A percentile compares a stretch with the other conserved stretches of the same genome.
phyloP scores from a whole-genome alignment of 2,113 vertebrate species.

The Saccopteryx bilineata region DNA sequence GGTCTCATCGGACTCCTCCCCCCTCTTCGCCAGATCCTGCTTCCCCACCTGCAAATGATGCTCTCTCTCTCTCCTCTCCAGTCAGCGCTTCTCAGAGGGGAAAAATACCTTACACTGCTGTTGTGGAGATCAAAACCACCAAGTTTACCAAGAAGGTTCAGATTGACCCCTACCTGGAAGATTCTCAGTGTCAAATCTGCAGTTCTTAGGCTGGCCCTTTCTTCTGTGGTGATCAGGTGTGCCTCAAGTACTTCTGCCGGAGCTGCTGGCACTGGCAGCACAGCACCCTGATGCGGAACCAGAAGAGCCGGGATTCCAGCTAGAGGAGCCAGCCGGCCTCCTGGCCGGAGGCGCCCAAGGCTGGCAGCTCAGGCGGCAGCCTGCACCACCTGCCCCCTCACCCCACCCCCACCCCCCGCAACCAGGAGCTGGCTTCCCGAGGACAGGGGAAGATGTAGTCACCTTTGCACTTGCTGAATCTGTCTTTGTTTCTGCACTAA shows the following conservation, averaged over 20 bases:
- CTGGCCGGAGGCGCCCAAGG: conserved; percentile 51
- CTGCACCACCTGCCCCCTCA: conserved; percentile 71
- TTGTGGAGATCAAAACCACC: conserved; percentile 99
- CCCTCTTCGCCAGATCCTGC: too few relatives aligned
- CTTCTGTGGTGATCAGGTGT: conserved; percentile 99
- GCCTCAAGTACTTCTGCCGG: conserved; percentile 99
- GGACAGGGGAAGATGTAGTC: conserved; percentile 92
- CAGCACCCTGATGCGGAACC: conserved; percentile 98
- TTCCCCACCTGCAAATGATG: too few relatives aligned
- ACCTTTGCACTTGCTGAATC: conserved; percentile 98
- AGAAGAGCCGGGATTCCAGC: conserved; percentile 97
- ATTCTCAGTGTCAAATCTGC: conserved; percentile 98
- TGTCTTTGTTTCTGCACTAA: conserved; percentile 98
- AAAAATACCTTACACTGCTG: conserved; percentile 84
- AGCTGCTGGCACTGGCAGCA: conserved; percentile 99
- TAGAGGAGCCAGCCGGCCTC: conserved; percentile 84
- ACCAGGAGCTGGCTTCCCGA: conserved; percentile 89
- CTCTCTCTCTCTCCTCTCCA: too few relatives aligned
- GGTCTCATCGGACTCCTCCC: too few relatives aligned
- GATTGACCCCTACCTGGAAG: conserved; percentile 98
- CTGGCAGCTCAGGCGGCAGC: conserved; percentile 54
- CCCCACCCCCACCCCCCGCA: conserved; percentile 59
- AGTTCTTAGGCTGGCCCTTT: conserved; percentile 96
- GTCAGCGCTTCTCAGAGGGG: too few relatives aligned
- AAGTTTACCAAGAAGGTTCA: conserved; percentile 99